These are phyloP conservation scores for Chrysochloris asiatica DNA, from an alignment of 2,113 vertebrate genomes.

Conservation along the genomic window DNA sequence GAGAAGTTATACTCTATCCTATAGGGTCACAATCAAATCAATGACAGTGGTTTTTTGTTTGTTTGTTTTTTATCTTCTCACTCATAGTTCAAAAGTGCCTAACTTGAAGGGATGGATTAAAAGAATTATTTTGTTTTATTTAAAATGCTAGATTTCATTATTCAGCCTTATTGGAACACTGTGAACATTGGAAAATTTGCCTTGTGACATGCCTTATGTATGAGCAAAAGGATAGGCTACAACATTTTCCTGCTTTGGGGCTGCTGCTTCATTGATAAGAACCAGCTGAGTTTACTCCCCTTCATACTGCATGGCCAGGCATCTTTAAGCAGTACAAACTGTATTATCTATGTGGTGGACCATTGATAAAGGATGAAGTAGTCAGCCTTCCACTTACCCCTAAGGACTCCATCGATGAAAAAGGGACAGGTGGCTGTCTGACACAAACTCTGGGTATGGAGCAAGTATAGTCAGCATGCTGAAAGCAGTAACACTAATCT, in stretches of 20 bases:
- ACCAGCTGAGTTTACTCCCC: not conserved
- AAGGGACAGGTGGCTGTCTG: not conserved
- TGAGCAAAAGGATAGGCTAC: no score
- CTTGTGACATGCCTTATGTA: not conserved
- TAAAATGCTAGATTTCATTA: accelerated
- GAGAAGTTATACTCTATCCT: no score
- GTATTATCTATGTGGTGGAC: not conserved
- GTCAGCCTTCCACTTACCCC: not conserved
- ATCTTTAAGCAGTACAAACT: not conserved
- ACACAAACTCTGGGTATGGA: no score
- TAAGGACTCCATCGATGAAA: not conserved
- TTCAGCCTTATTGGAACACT: accelerated
- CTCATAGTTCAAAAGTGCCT: not conserved
- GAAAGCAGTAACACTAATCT: no score
- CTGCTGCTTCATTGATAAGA: not conserved
- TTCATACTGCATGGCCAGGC: not conserved
- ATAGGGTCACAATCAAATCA: no score
- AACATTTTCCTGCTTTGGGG: not conserved
- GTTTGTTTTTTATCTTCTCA: not conserved
- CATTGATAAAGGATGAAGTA: not conserved
- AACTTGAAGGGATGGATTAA: not conserved
- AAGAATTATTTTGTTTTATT: no score
- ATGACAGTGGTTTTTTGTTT: no score
- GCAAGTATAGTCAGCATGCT: not conserved
- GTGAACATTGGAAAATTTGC: accelerated